Evolutionary conservation across 2,888 invertebrate genomes (phyloP).

Genomic region (Nomada ruficornis): DNA sequence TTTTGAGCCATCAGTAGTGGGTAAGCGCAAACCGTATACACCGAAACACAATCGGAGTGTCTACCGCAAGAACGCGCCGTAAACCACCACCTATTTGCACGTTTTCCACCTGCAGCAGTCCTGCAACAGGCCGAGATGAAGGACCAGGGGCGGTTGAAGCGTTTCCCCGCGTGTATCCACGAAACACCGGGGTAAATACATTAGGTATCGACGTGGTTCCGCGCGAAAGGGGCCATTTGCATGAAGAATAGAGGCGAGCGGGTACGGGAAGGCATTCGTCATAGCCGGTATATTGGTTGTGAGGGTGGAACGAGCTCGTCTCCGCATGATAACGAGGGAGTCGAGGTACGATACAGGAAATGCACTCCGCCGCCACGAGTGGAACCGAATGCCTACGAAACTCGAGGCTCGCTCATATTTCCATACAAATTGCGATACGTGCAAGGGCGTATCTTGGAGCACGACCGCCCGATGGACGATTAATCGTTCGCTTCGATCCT

Average conservation of each 20-base stretch:
- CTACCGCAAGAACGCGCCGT: neutral
- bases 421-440: constrained; percentile 65
- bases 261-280: constrained; percentile 66
- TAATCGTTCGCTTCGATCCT: constrained; percentile 50
- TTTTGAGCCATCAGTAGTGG: neutral
- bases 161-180: constrained; percentile 43
- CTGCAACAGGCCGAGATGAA: neutral
- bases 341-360: constrained; percentile 63
- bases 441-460: constrained; percentile 39
- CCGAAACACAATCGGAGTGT: neutral
- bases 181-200: constrained; percentile 64
- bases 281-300: constrained; percentile 42
- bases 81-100: neutral
- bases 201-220: constrained; percentile 64
- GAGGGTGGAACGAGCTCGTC: constrained; percentile 26
- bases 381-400: constrained; percentile 48
- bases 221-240: constrained; percentile 70
- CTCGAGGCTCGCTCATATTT: constrained; percentile 55
- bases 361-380: constrained; percentile 41
- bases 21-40: neutral
- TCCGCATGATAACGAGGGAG: constrained; percentile 62
- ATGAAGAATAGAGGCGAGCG: constrained; percentile 55
- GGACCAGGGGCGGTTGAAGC: neutral
- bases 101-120: neutral
- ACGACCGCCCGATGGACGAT: neutral